A percentile compares a stretch with the other conserved stretches of the same genome.
Conservation (phyloP, 2,797 vertebrate genomes). For the Liasis olivaceus region DNA sequence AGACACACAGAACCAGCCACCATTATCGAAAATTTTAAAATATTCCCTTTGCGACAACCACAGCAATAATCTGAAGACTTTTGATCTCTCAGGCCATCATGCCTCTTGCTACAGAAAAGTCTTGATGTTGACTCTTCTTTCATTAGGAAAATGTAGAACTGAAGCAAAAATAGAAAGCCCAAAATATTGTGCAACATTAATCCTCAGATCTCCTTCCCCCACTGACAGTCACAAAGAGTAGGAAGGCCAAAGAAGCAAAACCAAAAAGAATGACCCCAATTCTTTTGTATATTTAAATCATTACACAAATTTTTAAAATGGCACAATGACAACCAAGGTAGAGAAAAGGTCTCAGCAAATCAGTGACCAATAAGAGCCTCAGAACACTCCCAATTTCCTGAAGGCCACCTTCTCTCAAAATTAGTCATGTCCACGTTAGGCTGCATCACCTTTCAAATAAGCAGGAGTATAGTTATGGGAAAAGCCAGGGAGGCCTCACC, state of each 20-base stretch:
- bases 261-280: not conserved
- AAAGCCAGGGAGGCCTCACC: not conserved
- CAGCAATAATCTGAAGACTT: conserved; percentile 8
- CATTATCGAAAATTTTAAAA: not conserved
- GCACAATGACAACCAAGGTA: not conserved
- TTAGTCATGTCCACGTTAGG: not conserved
- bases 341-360: not conserved
- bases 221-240: not conserved
- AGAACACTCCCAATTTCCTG: not conserved
- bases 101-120: not conserved
- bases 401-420: not conserved
- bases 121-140: conserved; percentile 25
- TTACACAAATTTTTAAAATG: not conserved
- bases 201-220: not conserved
- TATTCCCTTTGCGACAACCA: not conserved
- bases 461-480: not conserved
- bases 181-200: not conserved
- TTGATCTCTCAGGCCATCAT: not conserved
- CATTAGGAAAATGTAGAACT: conserved; percentile 40
- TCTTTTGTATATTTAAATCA: not conserved
- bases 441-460: not conserved
- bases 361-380: not conserved
- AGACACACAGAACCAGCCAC: not conserved
- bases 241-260: not conserved
- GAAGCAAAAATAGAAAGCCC: not conserved